These are phyloP conservation scores for Coturnix japonica DNA, from an alignment of 2,113 vertebrate species.

Conservation along the genomic window DNA sequence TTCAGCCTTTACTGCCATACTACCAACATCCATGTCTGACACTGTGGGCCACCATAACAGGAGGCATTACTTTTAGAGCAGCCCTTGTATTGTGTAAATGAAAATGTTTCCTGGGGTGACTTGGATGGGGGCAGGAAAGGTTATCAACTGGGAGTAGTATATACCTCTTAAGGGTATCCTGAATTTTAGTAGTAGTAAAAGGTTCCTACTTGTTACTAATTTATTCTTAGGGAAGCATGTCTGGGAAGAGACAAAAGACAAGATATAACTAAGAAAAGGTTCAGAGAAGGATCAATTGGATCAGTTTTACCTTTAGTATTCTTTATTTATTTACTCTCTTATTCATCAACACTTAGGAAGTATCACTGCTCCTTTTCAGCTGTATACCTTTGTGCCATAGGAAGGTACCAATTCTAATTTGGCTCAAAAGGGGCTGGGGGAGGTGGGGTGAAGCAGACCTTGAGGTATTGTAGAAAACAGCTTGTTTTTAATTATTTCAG, in stretches of 20 bases:
- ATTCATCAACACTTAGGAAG: not conserved
- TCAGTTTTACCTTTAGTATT: not conserved
- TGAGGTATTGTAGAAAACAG: fast-evolving
- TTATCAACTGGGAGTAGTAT: fast-evolving
- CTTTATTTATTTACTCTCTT: not conserved
- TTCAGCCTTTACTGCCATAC: not conserved
- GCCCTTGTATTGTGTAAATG: not conserved
- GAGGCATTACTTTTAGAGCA: not conserved
- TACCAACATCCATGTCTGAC: not conserved
- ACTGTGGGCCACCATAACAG: not conserved
- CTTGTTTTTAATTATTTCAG: not conserved
- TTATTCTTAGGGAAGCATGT: not conserved
- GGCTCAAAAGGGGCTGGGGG: not conserved
- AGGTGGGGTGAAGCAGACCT: not conserved
- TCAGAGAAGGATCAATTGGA: fast-evolving
- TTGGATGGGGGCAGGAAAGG: not conserved
- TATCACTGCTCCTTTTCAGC: not conserved
- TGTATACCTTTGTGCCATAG: not conserved
- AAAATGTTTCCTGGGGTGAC: not conserved
- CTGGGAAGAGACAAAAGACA: not conserved
- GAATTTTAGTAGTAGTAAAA: not conserved
- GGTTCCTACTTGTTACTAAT: not conserved
- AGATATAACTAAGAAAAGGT: not conserved
- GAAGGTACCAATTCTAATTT: not conserved
- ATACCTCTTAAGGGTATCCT: fast-evolving